phyloP scores from a whole-genome alignment of 2,797 vertebrate species.

The Melanogrammus aeglefinus region DNA sequence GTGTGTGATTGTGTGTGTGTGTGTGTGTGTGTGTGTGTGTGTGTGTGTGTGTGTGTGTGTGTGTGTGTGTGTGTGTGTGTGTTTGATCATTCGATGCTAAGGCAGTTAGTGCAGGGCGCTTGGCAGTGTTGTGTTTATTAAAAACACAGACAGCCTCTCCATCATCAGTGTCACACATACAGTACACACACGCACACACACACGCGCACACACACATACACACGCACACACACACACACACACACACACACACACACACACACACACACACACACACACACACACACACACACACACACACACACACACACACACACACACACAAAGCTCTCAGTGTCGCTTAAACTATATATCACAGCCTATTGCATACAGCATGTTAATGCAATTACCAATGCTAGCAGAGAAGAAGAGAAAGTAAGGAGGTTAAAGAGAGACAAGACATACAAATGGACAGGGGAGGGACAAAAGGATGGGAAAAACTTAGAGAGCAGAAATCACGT shows the following conservation, averaged over 20 bases:
- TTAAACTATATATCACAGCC: conserved; percentile 73
- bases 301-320: conserved; percentile 25
- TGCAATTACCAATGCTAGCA: conserved; percentile 73
- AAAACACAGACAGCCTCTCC: conserved; percentile 76
- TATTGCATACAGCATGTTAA: conserved; percentile 63
- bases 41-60: conserved; percentile 23
- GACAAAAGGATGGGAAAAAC: conserved; percentile 11
- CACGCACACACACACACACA: conserved; percentile 20
- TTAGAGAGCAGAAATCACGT: conserved; percentile 10
- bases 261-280: too few species aligned
- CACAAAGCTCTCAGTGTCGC: conserved; percentile 55
- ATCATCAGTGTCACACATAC: conserved; percentile 65
- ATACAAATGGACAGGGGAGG: conserved; percentile 4
- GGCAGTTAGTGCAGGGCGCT: conserved; percentile 74
- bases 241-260: conserved; percentile 13
- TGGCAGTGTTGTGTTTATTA: conserved; percentile 78
- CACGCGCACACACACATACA: conserved; percentile 27
- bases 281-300: conserved; percentile 26
- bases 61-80: conserved; percentile 24
- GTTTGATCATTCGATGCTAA: conserved; percentile 71
- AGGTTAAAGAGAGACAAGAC: conserved; percentile 3
- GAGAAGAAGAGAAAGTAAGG: conserved; percentile 34
- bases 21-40: conserved; percentile 27
- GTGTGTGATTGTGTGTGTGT: conserved; percentile 21
- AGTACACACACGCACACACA: neutral